These are phyloP conservation scores for Drosophila meridiana DNA, from an alignment of 2,888 invertebrate species.

Conservation along the genomic window DNA sequence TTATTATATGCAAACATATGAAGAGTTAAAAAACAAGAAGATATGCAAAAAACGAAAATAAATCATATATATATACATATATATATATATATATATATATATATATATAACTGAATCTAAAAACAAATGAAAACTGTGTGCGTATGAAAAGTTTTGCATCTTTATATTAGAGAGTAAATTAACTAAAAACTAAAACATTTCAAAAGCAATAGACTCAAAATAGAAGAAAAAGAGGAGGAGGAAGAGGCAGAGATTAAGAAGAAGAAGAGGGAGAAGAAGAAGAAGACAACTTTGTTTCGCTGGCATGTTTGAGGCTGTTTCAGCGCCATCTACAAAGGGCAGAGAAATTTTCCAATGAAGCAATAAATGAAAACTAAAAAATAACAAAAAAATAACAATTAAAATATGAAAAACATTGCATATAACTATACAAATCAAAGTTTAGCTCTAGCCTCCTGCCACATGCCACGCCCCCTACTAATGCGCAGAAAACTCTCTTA, in stretches of 20 bases:
- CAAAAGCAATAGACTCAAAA: constrained; percentile 34
- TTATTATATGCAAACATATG: constrained; percentile 58
- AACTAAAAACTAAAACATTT: constrained; percentile 24
- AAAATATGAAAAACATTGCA: constrained; percentile 7
- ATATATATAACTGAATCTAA: constrained; percentile 47
- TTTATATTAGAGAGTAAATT: constrained; percentile 76
- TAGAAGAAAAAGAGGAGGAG: not conserved
- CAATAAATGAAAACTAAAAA: constrained; percentile 22
- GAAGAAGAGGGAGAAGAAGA: not conserved
- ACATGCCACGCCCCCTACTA: constrained; percentile 12
- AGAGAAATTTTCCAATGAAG: constrained; percentile 15
- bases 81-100: not conserved
- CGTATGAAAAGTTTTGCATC: constrained; percentile 76
- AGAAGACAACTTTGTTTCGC: constrained; percentile 2
- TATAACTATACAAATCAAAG: constrained; percentile 4
- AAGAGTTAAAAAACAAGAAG: constrained; percentile 36
- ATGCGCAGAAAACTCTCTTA: constrained; percentile 34
- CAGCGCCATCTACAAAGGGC: constrained; percentile 19
- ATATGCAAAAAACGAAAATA: constrained; percentile 41
- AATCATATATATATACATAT: constrained; percentile 13
- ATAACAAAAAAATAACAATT: not conserved
- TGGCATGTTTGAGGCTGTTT: constrained; percentile 29
- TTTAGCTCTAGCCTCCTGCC: constrained; percentile 4
- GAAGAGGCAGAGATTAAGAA: not conserved
- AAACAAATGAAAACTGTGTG: constrained; percentile 48